phyloP scores from a whole-genome alignment of 2,888 invertebrate genomes.

The Drosophila histrio region DNA sequence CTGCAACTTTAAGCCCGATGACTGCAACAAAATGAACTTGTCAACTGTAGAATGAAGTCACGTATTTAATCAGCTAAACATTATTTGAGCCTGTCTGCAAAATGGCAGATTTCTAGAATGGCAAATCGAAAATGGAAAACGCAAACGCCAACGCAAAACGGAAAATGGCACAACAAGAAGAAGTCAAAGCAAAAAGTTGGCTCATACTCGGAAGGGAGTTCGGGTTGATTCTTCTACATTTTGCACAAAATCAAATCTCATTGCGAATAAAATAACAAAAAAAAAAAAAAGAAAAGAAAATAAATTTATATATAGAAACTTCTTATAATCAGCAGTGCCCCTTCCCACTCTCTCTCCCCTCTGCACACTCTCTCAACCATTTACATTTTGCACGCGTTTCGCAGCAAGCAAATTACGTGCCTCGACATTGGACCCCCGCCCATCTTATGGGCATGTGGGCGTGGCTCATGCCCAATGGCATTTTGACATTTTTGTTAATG shows the following conservation, averaged over 20 bases:
- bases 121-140: slow-evolving; percentile 2
- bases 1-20: slow-evolving; percentile 5
- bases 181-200: slow-evolving; percentile 6
- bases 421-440: slow-evolving; percentile 26
- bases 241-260: slow-evolving; percentile 57
- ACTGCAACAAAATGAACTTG: slow-evolving; percentile 60
- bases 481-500: slow-evolving; percentile 79
- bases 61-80: slow-evolving; percentile 83
- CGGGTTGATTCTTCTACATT: slow-evolving; percentile 20
- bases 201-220: neutral
- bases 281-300: slow-evolving; percentile 1
- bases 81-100: slow-evolving; percentile 61
- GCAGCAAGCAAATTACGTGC: slow-evolving; percentile 73
- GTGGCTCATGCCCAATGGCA: slow-evolving; percentile 66
- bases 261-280: slow-evolving; percentile 22
- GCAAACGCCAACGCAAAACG: slow-evolving; percentile 1
- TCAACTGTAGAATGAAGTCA: slow-evolving; percentile 81
- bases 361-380: neutral
- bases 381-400: slow-evolving; percentile 57
- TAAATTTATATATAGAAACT: slow-evolving; percentile 23
- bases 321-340: slow-evolving; percentile 44
- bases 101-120: slow-evolving; percentile 14
- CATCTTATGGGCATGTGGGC: slow-evolving; percentile 4
- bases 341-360: neutral
- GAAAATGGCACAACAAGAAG: slow-evolving; percentile 8